Evolutionary conservation across 2,888 invertebrate species (phyloP), one percentile per base, ranked within the genome.

Genomic region (Erannis defoliaria): DNA sequence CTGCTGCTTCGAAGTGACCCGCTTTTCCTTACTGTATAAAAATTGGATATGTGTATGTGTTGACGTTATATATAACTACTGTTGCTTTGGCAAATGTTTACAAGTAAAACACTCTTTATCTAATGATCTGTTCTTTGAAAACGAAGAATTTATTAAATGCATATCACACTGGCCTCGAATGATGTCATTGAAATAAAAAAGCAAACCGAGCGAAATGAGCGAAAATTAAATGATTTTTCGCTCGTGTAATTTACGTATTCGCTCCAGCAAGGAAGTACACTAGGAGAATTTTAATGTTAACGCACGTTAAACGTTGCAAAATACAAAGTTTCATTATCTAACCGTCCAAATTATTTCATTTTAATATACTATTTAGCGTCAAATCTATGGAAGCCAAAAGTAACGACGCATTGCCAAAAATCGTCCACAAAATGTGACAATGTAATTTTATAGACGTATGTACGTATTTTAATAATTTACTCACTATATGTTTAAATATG

Each of bases 361-460:
- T 64, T 64, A 51, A 65, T 43, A 68, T 77, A 74, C 72, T 49
- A 73, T 64, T 68, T 86, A 89, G 88, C 86, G 46, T 80, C 85
- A 81, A 89, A 85, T 79, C 89, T 90, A 90, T 92, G 91, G 91
- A 92, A 92, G 91, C 91, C 92, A 88, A 89, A 87, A 84, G 68
- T 81, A 84, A 82, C 79, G 81, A 80, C 72, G 77, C 77, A 74
- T 84, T 82, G 72, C 55, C 83, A 69, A 74, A 80, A 81, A 64
- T 70, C 82, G 81, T 74, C 86, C 76, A 82, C 81, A 78, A 84
- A 82, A 84, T 80, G 85, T 83, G 78, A 78, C 67, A 79, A 74
- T 72, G 71, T 72, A 68, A 46, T 19, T 56, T 62, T 60, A 63
- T 42, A 67, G 56, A 62, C 59, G 38, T 63, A 60, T 18, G 16